phyloP scores from a whole-genome alignment of 1,140 invertebrate species.

The Drosophila pallidifrons region DNA sequence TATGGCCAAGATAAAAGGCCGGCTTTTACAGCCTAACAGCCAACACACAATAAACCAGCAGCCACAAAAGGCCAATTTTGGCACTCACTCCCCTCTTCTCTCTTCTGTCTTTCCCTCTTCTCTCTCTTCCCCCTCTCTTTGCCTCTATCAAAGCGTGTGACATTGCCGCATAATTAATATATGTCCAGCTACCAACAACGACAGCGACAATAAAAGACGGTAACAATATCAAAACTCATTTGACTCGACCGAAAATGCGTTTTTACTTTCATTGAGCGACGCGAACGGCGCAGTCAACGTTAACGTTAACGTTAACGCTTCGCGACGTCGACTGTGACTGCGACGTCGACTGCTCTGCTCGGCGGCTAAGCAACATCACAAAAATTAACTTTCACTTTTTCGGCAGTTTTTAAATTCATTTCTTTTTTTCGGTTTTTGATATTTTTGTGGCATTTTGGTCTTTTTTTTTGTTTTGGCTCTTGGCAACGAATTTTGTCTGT shows the following conservation, averaged over 20 bases:
- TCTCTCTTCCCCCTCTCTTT: not conserved
- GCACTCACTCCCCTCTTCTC: not conserved
- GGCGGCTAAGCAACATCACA: conserved; percentile 77
- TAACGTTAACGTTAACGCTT: conserved; percentile 9
- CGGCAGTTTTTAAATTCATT: conserved; percentile 84
- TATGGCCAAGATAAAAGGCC: conserved; percentile 53
- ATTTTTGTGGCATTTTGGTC: conserved; percentile 49
- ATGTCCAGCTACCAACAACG: conserved; percentile 27
- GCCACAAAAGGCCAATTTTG: conserved; percentile 65
- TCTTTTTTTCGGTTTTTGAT: conserved; percentile 71
- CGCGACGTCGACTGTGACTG: conserved; percentile 30
- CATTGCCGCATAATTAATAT: conserved; percentile 73
- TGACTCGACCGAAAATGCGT: conserved; percentile 73
- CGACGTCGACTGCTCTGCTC: conserved; percentile 37
- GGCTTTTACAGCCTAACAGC: conserved; percentile 41
- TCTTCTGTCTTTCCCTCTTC: not conserved
- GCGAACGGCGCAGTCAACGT: conserved; percentile 24
- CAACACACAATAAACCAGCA: conserved; percentile 19
- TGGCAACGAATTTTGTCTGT: conserved; percentile 31
- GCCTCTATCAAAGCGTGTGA: conserved; percentile 31
- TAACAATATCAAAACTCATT: conserved; percentile 51
- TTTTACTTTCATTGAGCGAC: conserved; percentile 81
- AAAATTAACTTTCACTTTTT: conserved; percentile 85
- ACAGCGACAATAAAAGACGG: conserved; percentile 37
- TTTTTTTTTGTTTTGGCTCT: conserved; percentile 26